Conservation (phyloP, 2,113 vertebrate genomes). For the Garra rufa region DNA sequence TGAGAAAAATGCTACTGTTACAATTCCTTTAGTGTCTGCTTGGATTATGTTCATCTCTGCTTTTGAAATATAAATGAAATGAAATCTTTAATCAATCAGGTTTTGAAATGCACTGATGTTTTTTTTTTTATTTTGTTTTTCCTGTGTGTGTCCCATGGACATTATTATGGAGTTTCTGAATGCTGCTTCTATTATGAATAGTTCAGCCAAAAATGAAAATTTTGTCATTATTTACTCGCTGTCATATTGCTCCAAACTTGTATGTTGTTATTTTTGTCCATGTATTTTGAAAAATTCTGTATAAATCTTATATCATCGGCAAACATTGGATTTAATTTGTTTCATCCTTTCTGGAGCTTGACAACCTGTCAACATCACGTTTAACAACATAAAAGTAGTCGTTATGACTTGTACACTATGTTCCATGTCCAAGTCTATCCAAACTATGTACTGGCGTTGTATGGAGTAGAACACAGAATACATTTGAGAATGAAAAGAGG, state of each 20-base stretch:
- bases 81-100: background rate
- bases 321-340: background rate
- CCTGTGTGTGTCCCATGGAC: conserved; percentile 79
- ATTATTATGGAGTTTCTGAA: conserved; percentile 65
- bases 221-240: background rate
- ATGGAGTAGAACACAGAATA: background rate
- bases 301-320: no score
- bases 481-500: background rate
- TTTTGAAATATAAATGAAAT: conserved; percentile 13
- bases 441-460: background rate
- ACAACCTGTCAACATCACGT: no score
- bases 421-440: background rate
- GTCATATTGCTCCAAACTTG: background rate
- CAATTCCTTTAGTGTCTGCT: background rate
- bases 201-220: background rate
- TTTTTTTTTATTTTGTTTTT: background rate
- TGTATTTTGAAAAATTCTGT: no score
- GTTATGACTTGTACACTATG: no score
- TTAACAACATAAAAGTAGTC: no score
- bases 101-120: conserved; percentile 19
- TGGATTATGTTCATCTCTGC: background rate
- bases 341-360: no score
- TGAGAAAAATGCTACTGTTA: no score
- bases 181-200: conserved; percentile 57
- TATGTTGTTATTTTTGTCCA: no score